Evolutionary conservation across 1,140 invertebrate genomes (phyloP), one percentile per base, ranked within the genome.

Genomic region (Drosophila nigrodunni): DNA sequence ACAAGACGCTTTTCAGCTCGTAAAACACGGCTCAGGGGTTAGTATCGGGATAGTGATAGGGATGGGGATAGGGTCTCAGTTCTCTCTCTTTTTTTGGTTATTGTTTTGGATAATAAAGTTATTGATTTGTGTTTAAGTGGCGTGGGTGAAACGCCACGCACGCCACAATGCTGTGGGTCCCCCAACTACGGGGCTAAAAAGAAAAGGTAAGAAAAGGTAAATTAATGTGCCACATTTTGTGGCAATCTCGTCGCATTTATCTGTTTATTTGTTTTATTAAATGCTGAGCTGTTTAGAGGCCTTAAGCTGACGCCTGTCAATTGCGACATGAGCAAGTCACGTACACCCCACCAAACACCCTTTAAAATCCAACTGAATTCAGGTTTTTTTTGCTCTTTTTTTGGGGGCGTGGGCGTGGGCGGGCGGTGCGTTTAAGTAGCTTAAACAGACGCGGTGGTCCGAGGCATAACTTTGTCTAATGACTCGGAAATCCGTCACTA

Each of bases 401-500:
- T 34, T 21, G n/a, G 11, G 15, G 18, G 34, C 41, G 41, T 34
- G 30, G 68, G 77, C 46, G 74, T 67, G 68, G 77, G 61, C 67
- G 61, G 74, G 61, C 85, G 85, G 85, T 74, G 80, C 85, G 79
- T 79, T 90, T 91, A 91, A 91, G 90, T 90, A 90, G 86, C 90
- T 91, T 91, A 87, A 89, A 81, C 90, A 85, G 57, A 73, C 78
- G 78, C 83, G 90, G 90, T 91, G 90, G 90, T 91, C 90, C 81
- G 52, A 55, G 66, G 68, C 83, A 88, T 91, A 91, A 91, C 87
- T 91, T 91, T 91, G 90, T 82, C 90, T 90, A 91, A 91, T 91
- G 86, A 91, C 78, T 91, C 87, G 90, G 87, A 91, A 91, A 91
- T 91, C 90, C 90, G 90, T 91, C 90, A 91, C 75, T 77, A 90